Evolutionary conservation across 2,113 vertebrate species (phyloP).

Genomic region (Hippocampus abdominalis): DNA sequence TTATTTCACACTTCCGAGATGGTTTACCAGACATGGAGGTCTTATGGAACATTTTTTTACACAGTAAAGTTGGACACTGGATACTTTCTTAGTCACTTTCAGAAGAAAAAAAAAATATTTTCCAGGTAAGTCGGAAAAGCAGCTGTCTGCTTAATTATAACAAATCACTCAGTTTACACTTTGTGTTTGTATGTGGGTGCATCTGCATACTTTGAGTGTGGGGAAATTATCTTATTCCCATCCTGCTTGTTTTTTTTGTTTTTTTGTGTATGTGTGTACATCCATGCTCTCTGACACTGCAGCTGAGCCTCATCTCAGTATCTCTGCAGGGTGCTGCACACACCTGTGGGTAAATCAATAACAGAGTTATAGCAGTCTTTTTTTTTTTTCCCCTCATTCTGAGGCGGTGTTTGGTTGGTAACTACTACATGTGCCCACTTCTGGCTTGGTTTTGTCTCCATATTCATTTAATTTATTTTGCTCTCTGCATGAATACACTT

Average conservation of each 20-base stretch:
- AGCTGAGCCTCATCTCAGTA: slow-evolving; percentile 55
- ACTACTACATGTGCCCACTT: not conserved
- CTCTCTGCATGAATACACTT: not conserved
- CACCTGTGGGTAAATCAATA: slow-evolving; percentile 46
- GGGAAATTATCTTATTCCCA: slow-evolving; percentile 41
- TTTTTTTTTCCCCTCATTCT: not conserved
- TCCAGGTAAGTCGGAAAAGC: not conserved
- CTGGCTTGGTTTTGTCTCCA: not conserved
- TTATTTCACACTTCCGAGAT: slow-evolving; percentile 24
- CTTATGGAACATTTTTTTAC: not conserved
- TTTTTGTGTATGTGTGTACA: slow-evolving; percentile 25
- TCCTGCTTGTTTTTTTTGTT: slow-evolving; percentile 38
- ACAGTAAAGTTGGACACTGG: not conserved
- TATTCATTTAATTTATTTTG: not conserved
- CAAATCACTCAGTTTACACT: slow-evolving; percentile 20
- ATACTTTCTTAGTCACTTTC: not conserved
- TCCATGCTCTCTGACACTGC: slow-evolving; percentile 41
- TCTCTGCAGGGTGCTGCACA: slow-evolving; percentile 34
- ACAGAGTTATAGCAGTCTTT: slow-evolving; percentile 13
- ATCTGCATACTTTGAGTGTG: slow-evolving; percentile 38
- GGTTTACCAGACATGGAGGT: slow-evolving; percentile 1
- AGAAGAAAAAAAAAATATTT: not conserved
- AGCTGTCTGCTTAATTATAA: slow-evolving; percentile 24
- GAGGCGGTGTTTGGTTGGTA: not conserved
- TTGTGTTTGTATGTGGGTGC: slow-evolving; percentile 23